Percentiles rank a stretch among this genome's conserved stretches.
Evolutionary conservation across 2,888 invertebrate species (phyloP).

Genomic region (Scaeva pyrastri): DNA sequence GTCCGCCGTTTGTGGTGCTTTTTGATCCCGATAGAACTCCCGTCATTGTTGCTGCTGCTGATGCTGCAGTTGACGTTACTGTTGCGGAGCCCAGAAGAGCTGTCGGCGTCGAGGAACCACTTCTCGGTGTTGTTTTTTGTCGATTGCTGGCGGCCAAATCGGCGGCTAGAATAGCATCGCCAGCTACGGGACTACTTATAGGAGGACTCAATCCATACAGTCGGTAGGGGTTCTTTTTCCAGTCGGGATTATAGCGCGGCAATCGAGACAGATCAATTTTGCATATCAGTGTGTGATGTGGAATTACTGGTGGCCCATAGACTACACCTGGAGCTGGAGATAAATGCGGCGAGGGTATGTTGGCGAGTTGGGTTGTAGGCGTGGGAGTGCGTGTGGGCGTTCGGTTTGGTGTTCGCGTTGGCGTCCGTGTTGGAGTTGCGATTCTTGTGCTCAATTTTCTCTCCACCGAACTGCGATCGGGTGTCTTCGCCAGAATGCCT

Average conservation of each 20-base stretch:
- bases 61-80: not conserved
- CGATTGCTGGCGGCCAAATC: conserved; percentile 65
- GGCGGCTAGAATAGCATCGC: conserved; percentile 70
- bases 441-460: conserved; percentile 77
- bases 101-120: conserved; percentile 56
- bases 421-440: conserved; percentile 78
- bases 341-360: conserved; percentile 64
- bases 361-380: conserved; percentile 72
- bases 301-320: conserved; percentile 54
- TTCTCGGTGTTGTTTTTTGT: conserved; percentile 42
- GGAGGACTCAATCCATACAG: conserved; percentile 77
- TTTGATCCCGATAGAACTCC: conserved; percentile 28
- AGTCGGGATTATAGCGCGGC: conserved; percentile 80
- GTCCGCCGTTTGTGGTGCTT: conserved; percentile 49
- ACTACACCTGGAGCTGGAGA: conserved; percentile 66
- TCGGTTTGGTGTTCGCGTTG: conserved; percentile 78
- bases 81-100: not conserved
- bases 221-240: conserved; percentile 80
- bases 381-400: conserved; percentile 81
- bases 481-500: conserved; percentile 57
- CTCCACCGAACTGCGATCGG: conserved; percentile 77
- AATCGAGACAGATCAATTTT: conserved; percentile 82
- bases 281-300: conserved; percentile 79
- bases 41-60: not conserved
- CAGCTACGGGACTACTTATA: conserved; percentile 75